Evolutionary conservation across 2,888 invertebrate species (phyloP), one percentile per base, ranked within the genome.

Genomic region (Caenorhabditis sp.): DNA sequence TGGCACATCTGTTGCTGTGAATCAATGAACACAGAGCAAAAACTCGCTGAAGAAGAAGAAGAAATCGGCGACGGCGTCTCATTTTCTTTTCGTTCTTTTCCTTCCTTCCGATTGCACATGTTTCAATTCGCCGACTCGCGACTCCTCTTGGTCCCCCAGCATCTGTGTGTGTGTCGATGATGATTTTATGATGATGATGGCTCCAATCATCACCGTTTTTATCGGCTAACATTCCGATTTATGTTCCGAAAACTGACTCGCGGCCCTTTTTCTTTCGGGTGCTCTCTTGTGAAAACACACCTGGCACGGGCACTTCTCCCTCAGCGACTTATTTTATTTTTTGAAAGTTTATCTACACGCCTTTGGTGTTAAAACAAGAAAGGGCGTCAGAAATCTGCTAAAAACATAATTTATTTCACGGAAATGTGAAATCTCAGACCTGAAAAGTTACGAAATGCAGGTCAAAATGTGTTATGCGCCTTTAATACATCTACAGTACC

Each of bases 1-100:
- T 32, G 67, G 37, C 67, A 76, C 76, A 76, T 76, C 67, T 76
- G 74, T 74, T 74, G 74, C 67, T 74, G 60, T 60, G 60, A 37
- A 60, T 8, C n/a, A n/a, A 15, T 11, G 40, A 15, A 32, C 37
- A 58, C 37, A 18, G 40, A 60, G 40, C 5, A 35, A 60, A 56
- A 53, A 53, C 8, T 2, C 24, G 24, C 11, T 13, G 13, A 6
- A n/a, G n/a, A n/a, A n/a, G n/a, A n/a, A n/a, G n/a, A n/a, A n/a
- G n/a, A n/a, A n/a, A n/a, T n/a, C n/a, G n/a, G n/a, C n/a, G 40
- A 53, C 22, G 53, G 53, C 53, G 53, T 24, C 53, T 22, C 53
- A 3, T 13, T 11, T 26, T 26, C 6, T 22, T 20, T 47, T 18
- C 15, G 1, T 24, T 26, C 53, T 3, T 11, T 20, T 47, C 47